Conservation (phyloP, 2,797 vertebrate species). For the Tragelaphus eurycerus region DNA sequence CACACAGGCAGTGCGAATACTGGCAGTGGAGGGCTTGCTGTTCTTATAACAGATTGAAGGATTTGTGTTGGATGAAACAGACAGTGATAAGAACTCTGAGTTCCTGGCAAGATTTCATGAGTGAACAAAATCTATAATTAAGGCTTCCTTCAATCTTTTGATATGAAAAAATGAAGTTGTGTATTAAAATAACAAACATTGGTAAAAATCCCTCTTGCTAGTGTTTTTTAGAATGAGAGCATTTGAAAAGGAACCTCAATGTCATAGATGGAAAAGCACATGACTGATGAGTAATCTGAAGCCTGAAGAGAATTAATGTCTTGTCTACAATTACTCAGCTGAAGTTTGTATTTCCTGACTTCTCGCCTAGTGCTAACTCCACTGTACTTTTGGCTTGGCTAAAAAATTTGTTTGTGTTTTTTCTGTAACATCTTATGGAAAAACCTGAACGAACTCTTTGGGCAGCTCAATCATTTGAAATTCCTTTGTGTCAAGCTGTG, state of each 20-base stretch:
- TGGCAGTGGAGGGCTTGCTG: not conserved
- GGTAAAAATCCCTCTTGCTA: constrained; percentile 6
- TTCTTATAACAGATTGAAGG: not conserved
- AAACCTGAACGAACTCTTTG: not conserved
- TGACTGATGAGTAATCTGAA: constrained; percentile 42
- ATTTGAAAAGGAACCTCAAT: constrained; percentile 43
- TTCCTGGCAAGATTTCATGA: not conserved
- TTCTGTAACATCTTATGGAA: not conserved
- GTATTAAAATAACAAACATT: not conserved
- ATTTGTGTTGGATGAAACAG: not conserved
- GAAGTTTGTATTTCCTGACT: constrained; percentile 25
- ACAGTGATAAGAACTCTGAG: not conserved
- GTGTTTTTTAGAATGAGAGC: constrained; percentile 29
- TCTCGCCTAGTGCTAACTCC: not conserved
- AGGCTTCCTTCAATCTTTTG: not conserved
- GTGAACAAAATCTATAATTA: not conserved
- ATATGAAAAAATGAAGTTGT: not conserved
- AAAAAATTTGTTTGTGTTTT: not conserved
- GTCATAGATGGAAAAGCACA: constrained; percentile 8
- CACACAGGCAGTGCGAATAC: not conserved
- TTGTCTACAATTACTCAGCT: not conserved
- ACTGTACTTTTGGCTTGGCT: not conserved
- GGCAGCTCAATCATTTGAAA: not conserved
- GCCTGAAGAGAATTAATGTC: not conserved
- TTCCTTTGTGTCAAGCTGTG: not conserved